Evolutionary conservation across 2,113 vertebrate species (phyloP).

Genomic region (Epinephelus lanceolatus): DNA sequence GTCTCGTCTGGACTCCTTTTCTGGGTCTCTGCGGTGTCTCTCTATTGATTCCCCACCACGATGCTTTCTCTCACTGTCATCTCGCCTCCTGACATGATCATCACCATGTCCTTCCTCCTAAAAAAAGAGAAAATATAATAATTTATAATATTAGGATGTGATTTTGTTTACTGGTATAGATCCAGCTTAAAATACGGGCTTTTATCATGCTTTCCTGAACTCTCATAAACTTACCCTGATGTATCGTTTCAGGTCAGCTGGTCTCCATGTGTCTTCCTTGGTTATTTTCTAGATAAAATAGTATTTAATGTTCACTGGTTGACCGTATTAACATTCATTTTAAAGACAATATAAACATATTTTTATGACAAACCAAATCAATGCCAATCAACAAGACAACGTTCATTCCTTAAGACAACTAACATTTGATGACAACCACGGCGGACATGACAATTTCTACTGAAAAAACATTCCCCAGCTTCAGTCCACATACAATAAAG

Average conservation of each 20-base stretch:
- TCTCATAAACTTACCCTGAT: conserved; percentile 82
- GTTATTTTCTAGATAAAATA: conserved; percentile 86
- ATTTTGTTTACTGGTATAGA: not conserved
- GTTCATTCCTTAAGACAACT: not conserved
- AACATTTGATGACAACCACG: not conserved
- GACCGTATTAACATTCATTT: not conserved
- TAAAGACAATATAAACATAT: not conserved
- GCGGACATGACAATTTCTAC: not conserved
- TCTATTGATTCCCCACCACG: conserved; percentile 75
- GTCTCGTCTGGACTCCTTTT: conserved; percentile 65
- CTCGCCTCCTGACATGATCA: conserved; percentile 57
- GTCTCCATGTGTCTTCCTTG: conserved; percentile 96
- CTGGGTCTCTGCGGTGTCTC: conserved; percentile 71
- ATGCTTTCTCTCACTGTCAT: conserved; percentile 64
- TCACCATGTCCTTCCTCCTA: conserved; percentile 66
- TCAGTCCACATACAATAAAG: rapidly evolving
- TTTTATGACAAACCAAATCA: not conserved
- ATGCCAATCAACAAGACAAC: not conserved
- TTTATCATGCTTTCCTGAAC: conserved; percentile 5
- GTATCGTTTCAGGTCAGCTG: conserved; percentile 91
- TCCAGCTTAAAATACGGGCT: not conserved
- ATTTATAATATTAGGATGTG: not conserved
- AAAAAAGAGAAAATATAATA: not conserved
- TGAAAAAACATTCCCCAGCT: not conserved
- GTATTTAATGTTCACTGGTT: not conserved